Conservation (phyloP, 2,888 invertebrate species). For the Syritta pipiens region DNA sequence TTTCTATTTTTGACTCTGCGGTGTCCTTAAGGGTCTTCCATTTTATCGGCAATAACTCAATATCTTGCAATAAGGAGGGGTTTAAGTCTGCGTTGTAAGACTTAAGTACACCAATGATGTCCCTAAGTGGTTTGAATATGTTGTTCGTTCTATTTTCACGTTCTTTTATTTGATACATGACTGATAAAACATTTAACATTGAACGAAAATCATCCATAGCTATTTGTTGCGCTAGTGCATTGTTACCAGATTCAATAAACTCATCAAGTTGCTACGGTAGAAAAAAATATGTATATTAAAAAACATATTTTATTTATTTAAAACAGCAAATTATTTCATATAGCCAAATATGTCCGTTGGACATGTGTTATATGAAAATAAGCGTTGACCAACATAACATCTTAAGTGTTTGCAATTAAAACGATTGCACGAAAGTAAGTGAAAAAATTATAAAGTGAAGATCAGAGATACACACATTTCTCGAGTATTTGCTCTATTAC, state of each 20-base stretch:
- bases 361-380: too few relatives aligned
- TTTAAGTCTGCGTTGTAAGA: conserved; percentile 92
- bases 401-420: conserved; percentile 51
- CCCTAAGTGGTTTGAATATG: conserved; percentile 93
- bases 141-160: conserved; percentile 88
- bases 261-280: conserved; percentile 83
- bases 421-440: conserved; percentile 40
- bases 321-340: too few relatives aligned
- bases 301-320: not conserved
- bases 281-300: not conserved
- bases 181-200: conserved; percentile 90
- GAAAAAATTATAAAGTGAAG: conserved; percentile 34
- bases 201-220: conserved; percentile 91
- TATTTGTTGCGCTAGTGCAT: conserved; percentile 86
- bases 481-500: conserved; percentile 39
- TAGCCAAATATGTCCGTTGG: too few relatives aligned
- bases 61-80: conserved; percentile 88
- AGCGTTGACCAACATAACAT: too few relatives aligned
- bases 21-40: conserved; percentile 93
- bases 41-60: conserved; percentile 90
- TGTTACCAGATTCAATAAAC: conserved; percentile 88
- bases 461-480: too few relatives aligned
- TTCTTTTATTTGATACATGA: conserved; percentile 85
- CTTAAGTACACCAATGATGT: conserved; percentile 90
- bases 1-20: conserved; percentile 89